phyloP scores from a whole-genome alignment of 2,797 vertebrate species.

The Silurus aristotelis region DNA sequence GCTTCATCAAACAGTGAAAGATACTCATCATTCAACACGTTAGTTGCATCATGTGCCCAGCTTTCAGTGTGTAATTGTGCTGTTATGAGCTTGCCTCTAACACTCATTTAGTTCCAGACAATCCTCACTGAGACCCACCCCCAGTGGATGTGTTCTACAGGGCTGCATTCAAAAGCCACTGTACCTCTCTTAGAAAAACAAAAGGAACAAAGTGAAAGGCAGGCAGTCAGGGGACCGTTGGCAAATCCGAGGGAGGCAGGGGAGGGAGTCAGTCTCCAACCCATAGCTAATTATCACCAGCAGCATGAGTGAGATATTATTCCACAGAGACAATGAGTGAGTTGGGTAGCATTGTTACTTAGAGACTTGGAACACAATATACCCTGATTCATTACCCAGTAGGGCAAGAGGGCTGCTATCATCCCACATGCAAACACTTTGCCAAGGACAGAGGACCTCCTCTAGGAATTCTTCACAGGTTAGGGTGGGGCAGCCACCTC shows the following conservation, averaged over 20 bases:
- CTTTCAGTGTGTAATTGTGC: conserved; percentile 33
- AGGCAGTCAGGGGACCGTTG: conserved; percentile 44
- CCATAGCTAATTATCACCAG: conserved; percentile 70
- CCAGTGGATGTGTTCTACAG: conserved; percentile 25
- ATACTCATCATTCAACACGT: conserved; percentile 29
- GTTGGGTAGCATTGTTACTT: conserved; percentile 72
- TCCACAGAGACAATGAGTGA: conserved; percentile 64
- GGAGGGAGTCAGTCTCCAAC: conserved; percentile 51
- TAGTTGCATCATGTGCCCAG: conserved; percentile 47
- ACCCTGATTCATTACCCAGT: conserved; percentile 63
- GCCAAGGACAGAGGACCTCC: conserved; percentile 49
- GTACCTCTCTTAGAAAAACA: conserved; percentile 48
- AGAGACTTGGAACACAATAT: conserved; percentile 77
- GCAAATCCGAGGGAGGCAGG: conserved; percentile 40
- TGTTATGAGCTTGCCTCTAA: conserved; percentile 38
- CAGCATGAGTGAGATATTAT: conserved; percentile 63
- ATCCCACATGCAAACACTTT: conserved; percentile 45
- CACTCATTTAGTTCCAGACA: conserved; percentile 40
- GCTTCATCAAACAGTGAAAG: neutral
- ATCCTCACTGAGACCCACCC: conserved; percentile 42
- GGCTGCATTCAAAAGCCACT: conserved; percentile 28
- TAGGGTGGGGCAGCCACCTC: conserved; percentile 34
- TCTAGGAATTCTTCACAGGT: conserved; percentile 29
- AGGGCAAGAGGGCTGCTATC: conserved; percentile 52
- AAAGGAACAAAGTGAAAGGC: conserved; percentile 43